phyloP scores from a whole-genome alignment of 2,113 vertebrate genomes.

The Cochlearius cochlearius region DNA sequence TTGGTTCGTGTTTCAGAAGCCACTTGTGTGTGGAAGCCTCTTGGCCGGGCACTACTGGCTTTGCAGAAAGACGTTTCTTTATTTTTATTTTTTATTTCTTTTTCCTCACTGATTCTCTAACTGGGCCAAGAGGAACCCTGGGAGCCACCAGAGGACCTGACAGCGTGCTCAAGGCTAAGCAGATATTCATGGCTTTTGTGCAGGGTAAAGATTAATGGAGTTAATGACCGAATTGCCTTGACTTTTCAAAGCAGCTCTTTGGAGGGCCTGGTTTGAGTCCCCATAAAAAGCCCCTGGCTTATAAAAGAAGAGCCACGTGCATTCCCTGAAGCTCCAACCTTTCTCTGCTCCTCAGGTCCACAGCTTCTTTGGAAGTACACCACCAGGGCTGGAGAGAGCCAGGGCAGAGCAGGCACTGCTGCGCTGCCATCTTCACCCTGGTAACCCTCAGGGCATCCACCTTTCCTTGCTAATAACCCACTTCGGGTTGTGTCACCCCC shows the following conservation, averaged over 20 bases:
- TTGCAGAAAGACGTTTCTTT: neutral
- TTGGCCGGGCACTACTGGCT: constrained; percentile 19
- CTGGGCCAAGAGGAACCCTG: neutral
- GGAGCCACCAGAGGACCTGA: neutral
- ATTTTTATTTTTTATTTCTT: neutral
- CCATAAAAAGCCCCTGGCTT: neutral
- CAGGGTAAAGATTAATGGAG: neutral
- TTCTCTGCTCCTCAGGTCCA: neutral
- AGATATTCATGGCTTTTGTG: neutral
- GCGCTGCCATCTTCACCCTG: neutral
- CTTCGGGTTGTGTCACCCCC: neutral
- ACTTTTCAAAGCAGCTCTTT: neutral
- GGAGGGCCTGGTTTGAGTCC: neutral
- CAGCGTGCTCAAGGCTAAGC: neutral
- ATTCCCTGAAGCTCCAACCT: neutral
- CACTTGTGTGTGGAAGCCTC: constrained; percentile 51
- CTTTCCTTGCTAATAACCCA: neutral
- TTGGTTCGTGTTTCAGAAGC: constrained; percentile 58
- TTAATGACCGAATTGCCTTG: neutral
- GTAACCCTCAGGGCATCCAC: neutral
- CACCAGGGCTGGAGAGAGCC: neutral
- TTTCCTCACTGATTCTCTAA: neutral
- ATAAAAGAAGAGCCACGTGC: neutral
- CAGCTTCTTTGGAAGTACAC: neutral
- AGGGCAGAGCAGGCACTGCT: neutral